Base-by-base conservation (phyloP, 1,140 invertebrate genomes). In the Himalopsyche phryganea region DNA sequence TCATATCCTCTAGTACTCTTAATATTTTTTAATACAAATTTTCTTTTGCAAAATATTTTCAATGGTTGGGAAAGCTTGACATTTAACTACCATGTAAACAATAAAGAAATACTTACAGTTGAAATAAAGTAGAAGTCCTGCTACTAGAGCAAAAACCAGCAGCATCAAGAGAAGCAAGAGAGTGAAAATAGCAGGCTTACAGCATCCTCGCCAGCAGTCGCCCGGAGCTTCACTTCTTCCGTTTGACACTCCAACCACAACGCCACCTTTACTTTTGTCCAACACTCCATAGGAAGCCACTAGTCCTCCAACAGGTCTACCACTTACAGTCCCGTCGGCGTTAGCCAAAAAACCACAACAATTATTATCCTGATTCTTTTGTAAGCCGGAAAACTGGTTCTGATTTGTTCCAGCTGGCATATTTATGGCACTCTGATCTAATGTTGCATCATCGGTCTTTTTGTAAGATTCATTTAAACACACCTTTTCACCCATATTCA, bases 81-180 rank as follows among this genome's bases (percentile, higher is more conserved):
- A n/a, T n/a, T n/a, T n/a, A n/a, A n/a, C n/a, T n/a, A n/a, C n/a
- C n/a, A n/a, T n/a, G n/a, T n/a, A n/a, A n/a, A n/a, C n/a, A n/a
- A n/a, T n/a, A n/a, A n/a, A n/a, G n/a, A 4, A 45, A 19, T 65
- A 81, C 80, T 80, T 68, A 83, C 81, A 82, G 67, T 83, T 83
- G 63, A 82, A 79, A 66, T 82, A 82, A 7, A 83, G 73, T 17
- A 83, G 71, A 45, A 82, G 77, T 32, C 80, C 80, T 58, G 80
- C 79, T 58, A 83, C 77, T 65, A 82, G 69, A 0, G 82, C 76
- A 62, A 82, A 82, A 48, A 81, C 72, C 20, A 82, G 72, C 45
- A 83, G 70, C 15, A 83, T 70, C 0, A 82, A 68, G 10, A 80
- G 72, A 14, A 83, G 66, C 6, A 82, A 68, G 10, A 82, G 69